Base-by-base conservation (phyloP, 53 echinoderm and acorn worm genomes). In the Temnopleurus reevesii region DNA sequence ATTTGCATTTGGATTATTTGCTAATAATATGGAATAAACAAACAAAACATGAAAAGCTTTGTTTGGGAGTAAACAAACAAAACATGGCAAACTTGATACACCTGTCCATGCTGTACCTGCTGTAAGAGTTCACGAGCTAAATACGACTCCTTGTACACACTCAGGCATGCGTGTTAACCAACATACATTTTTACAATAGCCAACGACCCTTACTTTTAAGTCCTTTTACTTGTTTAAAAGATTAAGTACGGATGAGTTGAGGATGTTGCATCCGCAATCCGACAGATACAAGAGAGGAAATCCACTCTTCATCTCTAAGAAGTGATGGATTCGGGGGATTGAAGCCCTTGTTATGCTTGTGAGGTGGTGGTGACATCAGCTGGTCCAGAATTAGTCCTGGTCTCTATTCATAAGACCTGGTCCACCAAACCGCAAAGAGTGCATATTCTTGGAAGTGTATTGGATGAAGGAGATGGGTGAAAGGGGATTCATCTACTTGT, bases 181-280 rank as follows among this genome's bases (percentile, higher is more conserved):
- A 66, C 71, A 66, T 66, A 19, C 71, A 2, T 19, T 66, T 38
- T 36, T 2, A 38, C 33, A 21, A 66, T 38, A 66, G 17, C 66
- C 66, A 66, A 38, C 0, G 66, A 66, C 38, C 71, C 71, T 7
- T 66, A 41, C n/a, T n/a, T n/a, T 12, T 41, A 66, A 5, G 7
- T 19, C 21, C 71, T n/a, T 66, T 18, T 66, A 41, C 71, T 66
- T 66, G 71, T 41, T 66, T 38, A 66, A 66, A 38, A 13, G 71
- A 66, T 66, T 66, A n/a, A 66, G 15, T 33, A 6, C 71, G 41
- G 71, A 66, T 66, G 71, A 66, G 71, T 66, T 35, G 12, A n/a
- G 71, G 41, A 38, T 41, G 35, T 38, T 41, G 1, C 1, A 8
- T 66, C 71, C 27, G 19, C 71, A 36, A 38, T 35, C 21, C 36